Evolutionary conservation across 2,797 vertebrate species (phyloP), one percentile per base, ranked within the genome.

Genomic region (Pipistrellus pipistrellus): DNA sequence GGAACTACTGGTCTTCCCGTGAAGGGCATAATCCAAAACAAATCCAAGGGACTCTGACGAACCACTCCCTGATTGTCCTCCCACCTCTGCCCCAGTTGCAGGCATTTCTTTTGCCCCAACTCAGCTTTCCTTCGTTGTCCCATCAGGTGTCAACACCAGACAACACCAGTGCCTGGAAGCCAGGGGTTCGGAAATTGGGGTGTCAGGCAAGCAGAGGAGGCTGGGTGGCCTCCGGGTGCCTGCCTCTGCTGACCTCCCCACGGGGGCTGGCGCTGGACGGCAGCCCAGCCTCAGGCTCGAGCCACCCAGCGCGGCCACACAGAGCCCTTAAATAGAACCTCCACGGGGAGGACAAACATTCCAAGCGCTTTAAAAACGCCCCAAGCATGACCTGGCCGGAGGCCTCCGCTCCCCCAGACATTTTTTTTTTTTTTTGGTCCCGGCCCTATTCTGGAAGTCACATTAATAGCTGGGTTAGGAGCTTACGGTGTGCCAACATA

Each of bases 241-340:
- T 38, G 14, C 35, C 62, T 76, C 62, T 6, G 18, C 15, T 6
- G 66, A 62, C 90, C 64, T 46, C 41, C 0, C 9, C 0, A 2
- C 32, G 27, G 66, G 11, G 57, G 25, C 76, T 0, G 44, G 20
- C 35, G 44, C 59, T 76, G 93, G 76, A 30, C 44, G 1, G 8
- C 35, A 38, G 78, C 77, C 77, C 84, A 51, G 77, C 69, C 51
- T 85, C 77, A 44, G 21, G 78, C 73, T 48, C 6, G 5, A 4
- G 44, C 35, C 78, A 51, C 78, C 27, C 20, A 15, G 13, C 3
- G n/a, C 62, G 1, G 35, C 62, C 85, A 68, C 89, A 73, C 57
- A 8, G 88, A 4, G 78, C 85, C 96, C 95, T 95, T 94, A 96
- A 96, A 97, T 96, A 97, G 95, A 96, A 38, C 69, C 93, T 88